Percentiles rank a stretch among this genome's conserved stretches.
These are phyloP conservation scores for Hirtodrosophila histrioides DNA, from an alignment of 2,888 invertebrate species.

Conservation along the genomic window DNA sequence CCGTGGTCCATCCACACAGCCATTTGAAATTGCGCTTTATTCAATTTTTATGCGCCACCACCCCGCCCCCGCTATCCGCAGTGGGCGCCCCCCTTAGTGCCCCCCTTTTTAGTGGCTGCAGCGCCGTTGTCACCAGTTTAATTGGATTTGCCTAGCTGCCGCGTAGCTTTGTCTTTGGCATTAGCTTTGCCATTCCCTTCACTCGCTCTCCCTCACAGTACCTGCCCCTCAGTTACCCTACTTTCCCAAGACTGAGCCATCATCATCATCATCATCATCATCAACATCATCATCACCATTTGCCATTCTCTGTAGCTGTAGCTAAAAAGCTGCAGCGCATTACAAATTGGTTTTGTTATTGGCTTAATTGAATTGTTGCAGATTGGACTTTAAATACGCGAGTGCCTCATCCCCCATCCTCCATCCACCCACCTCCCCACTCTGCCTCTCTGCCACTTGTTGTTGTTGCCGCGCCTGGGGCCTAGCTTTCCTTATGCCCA, in stretches of 20 bases:
- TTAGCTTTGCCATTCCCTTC: slow-evolving; percentile 41
- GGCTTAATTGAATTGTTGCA: slow-evolving; percentile 77
- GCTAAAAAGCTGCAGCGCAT: slow-evolving; percentile 70
- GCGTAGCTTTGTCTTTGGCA: slow-evolving; percentile 56
- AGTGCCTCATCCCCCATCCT: slow-evolving; percentile 1
- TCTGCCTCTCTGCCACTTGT: slow-evolving; percentile 1
- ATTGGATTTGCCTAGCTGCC: slow-evolving; percentile 71
- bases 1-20: slow-evolving; percentile 32
- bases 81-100: too few species aligned
- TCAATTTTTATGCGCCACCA: slow-evolving; percentile 65
- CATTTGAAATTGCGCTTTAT: slow-evolving; percentile 74
- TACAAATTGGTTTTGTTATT: slow-evolving; percentile 77
- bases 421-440: too few species aligned
- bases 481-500: slow-evolving; percentile 32
- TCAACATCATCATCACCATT: slow-evolving; percentile 29
- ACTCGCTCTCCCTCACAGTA: not conserved
- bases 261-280: slow-evolving; percentile 28
- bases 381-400: slow-evolving; percentile 69
- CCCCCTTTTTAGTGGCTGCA: slow-evolving; percentile 64
- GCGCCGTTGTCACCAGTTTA: slow-evolving; percentile 64
- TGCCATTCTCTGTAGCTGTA: slow-evolving; percentile 36
- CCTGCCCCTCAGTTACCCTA: slow-evolving; percentile 13
- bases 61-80: not conserved
- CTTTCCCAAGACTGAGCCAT: slow-evolving; percentile 30
- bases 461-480: slow-evolving; percentile 22